phyloP scores from a whole-genome alignment of 1,140 invertebrate species.

The Calliphora vicina region DNA sequence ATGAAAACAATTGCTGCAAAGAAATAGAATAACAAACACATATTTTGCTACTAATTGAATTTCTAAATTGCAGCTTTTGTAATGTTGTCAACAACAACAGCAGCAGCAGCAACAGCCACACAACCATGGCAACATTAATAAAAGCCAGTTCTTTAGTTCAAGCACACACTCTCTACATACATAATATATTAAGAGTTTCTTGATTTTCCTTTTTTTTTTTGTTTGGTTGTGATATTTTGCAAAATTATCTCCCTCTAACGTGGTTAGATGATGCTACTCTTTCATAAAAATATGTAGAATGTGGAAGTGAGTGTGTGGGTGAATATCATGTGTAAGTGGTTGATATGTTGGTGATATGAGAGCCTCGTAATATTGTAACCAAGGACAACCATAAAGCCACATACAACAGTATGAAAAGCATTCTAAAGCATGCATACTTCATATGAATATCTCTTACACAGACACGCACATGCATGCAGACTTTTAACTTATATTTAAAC shows the following conservation, averaged over 20 bases:
- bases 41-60: constrained; percentile 17
- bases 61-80: neutral
- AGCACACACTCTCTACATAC: neutral
- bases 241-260: neutral
- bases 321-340: neutral
- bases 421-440: neutral
- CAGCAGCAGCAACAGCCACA: neutral
- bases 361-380: constrained; percentile 13
- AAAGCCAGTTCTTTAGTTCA: neutral
- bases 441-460: neutral
- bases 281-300: neutral
- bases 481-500: constrained; percentile 1
- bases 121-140: neutral
- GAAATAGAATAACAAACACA: neutral
- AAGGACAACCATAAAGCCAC: constrained; percentile 15
- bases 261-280: neutral
- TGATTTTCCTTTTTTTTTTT: neutral
- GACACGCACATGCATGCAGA: neutral
- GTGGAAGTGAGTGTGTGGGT: neutral
- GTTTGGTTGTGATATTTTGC: neutral
- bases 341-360: constrained; percentile 2
- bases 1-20: neutral
- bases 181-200: neutral
- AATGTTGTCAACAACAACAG: constrained; percentile 9
- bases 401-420: neutral